phyloP scores from a whole-genome alignment of 1,140 invertebrate genomes.

The Panonychus citri region DNA sequence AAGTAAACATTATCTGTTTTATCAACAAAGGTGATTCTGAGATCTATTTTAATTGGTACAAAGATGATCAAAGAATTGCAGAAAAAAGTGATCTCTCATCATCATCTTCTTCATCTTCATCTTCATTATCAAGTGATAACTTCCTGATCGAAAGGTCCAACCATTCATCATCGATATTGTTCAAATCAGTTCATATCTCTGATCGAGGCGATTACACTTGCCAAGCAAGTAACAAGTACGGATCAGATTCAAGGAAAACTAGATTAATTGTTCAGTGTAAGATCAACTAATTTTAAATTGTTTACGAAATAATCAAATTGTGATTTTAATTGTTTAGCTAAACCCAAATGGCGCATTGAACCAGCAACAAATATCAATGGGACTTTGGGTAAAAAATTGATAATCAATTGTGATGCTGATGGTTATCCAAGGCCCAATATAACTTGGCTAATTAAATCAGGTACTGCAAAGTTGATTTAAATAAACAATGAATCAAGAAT shows the following conservation, averaged over 20 bases:
- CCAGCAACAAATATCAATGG: neutral
- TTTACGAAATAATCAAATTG: no score
- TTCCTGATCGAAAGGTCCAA: neutral
- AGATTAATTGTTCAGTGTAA: neutral
- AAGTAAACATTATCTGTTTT: constrained; percentile 15
- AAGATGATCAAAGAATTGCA: constrained; percentile 18
- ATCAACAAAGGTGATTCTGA: constrained; percentile 16
- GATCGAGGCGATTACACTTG: constrained; percentile 64
- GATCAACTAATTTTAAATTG: no score
- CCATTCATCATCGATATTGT: neutral
- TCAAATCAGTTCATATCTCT: neutral
- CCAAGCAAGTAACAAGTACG: constrained; percentile 77
- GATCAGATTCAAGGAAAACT: constrained; percentile 35
- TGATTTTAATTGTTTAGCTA: neutral
- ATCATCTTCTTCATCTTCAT: no score
- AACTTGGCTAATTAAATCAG: constrained; percentile 47
- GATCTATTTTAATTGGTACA: constrained; percentile 20
- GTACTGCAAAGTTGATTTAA: no score
- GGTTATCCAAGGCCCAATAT: constrained; percentile 62
- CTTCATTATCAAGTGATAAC: neutral
- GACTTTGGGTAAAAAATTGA: constrained; percentile 23
- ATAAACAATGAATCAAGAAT: neutral
- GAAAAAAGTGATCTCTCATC: neutral
- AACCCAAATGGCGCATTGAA: neutral
- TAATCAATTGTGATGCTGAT: constrained; percentile 49